Conservation (phyloP, 2,888 invertebrate species). For the Sepioteuthis lessoniana region DNA sequence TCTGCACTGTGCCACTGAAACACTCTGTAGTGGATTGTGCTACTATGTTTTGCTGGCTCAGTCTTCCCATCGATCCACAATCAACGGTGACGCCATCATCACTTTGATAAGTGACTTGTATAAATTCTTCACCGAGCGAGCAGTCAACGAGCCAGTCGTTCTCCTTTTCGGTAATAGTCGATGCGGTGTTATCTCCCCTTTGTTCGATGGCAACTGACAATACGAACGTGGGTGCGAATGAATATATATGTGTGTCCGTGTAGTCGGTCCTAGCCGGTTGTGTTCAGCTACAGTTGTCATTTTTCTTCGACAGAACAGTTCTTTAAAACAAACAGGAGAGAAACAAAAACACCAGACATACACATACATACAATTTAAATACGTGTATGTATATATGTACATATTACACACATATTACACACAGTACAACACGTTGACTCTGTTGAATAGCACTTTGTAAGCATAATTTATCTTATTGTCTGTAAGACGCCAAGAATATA, state of each 20-base stretch:
- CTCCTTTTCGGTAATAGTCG: not conserved
- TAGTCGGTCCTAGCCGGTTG: not conserved
- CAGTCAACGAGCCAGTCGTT: not conserved
- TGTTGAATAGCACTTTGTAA: too few relatives aligned
- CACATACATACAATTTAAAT: too few relatives aligned
- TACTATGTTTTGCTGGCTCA: not conserved
- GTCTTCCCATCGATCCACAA: not conserved
- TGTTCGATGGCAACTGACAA: not conserved
- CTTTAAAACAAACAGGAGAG: too few relatives aligned
- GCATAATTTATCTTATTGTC: not conserved
- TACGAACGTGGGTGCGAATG: not conserved
- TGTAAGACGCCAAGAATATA: not conserved
- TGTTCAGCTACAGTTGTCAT: too few relatives aligned
- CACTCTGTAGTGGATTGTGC: not conserved
- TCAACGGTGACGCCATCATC: not conserved
- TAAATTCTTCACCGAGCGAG: not conserved
- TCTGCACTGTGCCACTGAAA: too few relatives aligned
- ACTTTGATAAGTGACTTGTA: not conserved
- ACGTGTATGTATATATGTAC: too few relatives aligned
- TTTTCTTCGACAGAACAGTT: not conserved
- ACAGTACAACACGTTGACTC: not conserved
- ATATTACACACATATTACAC: too few relatives aligned
- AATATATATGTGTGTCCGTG: not conserved
- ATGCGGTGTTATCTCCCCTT: not conserved
- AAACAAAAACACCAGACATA: too few relatives aligned